Percentiles rank a stretch among this genome's conserved stretches.
phyloP scores from a whole-genome alignment of 2,113 vertebrate species.

The Eptesicus fuscus region DNA sequence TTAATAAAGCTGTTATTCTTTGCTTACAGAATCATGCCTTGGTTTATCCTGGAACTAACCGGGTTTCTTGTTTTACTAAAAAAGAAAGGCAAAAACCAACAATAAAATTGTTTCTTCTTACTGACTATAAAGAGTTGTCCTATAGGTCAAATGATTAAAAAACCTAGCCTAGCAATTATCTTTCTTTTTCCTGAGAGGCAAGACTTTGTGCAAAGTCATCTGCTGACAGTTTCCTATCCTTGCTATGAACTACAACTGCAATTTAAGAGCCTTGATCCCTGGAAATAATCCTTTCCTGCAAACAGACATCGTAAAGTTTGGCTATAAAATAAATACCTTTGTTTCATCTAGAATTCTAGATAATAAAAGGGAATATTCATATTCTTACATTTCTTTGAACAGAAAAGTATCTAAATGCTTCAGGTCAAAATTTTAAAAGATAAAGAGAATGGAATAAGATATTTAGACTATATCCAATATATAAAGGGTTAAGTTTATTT shows the following conservation, averaged over 20 bases:
- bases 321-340: slow-evolving; percentile 13
- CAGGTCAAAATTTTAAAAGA: slow-evolving; percentile 34
- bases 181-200: slow-evolving; percentile 12
- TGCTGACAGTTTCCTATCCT: not conserved
- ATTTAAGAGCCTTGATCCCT: slow-evolving; percentile 7
- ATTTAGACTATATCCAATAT: not conserved
- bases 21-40: not conserved
- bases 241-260: not conserved
- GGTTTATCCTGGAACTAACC: not conserved
- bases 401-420: not conserved
- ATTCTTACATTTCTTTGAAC: not conserved
- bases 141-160: slow-evolving; percentile 1
- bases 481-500: slow-evolving; percentile 4
- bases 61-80: slow-evolving; percentile 15
- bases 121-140: not conserved
- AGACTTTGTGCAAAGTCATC: not conserved
- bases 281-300: slow-evolving; percentile 10
- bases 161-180: not conserved
- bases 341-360: not conserved
- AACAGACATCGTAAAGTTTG: not conserved
- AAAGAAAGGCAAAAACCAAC: not conserved
- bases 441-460: not conserved
- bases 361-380: not conserved
- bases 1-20: not conserved
- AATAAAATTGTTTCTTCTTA: not conserved